Evolutionary conservation across 2,888 invertebrate species (phyloP).

Genomic region (Incurvaria masculella): DNA sequence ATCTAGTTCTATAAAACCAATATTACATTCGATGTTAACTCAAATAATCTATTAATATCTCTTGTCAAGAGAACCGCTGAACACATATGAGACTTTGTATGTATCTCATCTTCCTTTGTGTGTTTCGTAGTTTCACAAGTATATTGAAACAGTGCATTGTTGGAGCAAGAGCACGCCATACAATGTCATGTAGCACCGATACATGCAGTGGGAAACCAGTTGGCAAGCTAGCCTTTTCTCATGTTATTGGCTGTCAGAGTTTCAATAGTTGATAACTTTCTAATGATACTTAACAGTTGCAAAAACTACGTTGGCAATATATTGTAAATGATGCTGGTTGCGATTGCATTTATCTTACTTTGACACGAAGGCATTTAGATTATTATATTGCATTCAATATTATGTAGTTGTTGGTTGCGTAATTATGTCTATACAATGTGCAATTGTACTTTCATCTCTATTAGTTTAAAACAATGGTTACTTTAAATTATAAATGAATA

Average conservation of each 20-base stretch:
- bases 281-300: not conserved
- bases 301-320: not conserved
- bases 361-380: not conserved
- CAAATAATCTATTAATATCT: no score
- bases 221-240: not conserved
- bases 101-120: not conserved
- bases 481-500: no score
- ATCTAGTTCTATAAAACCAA: no score
- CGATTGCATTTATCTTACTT: not conserved
- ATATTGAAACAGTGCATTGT: not conserved
- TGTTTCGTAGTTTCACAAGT: not conserved
- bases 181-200: not conserved
- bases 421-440: not conserved
- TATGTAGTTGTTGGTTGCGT: not conserved
- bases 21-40: no score
- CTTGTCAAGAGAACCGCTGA: not conserved
- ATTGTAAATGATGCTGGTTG: not conserved
- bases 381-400: not conserved
- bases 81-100: not conserved
- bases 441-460: not conserved
- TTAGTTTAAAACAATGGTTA: slow-evolving; percentile 2
- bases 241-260: not conserved
- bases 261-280: not conserved
- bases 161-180: not conserved
- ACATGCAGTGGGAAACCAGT: not conserved